These are phyloP conservation scores for Lycia hirtaria DNA, from an alignment of 2,888 invertebrate genomes.

Conservation along the genomic window DNA sequence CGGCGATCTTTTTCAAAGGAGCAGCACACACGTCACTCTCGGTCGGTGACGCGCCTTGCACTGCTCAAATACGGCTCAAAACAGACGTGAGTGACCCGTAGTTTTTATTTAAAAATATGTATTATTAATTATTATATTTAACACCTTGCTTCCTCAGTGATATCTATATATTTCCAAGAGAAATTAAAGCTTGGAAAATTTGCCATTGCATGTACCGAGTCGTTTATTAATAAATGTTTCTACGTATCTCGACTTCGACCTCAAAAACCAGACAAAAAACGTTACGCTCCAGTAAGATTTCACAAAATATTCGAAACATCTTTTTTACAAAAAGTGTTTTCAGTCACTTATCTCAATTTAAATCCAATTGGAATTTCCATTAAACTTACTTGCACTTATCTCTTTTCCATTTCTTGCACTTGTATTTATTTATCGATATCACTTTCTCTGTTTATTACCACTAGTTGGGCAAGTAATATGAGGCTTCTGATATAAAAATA, in stretches of 20 bases:
- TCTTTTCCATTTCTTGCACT: conserved; percentile 10
- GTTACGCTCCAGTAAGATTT: conserved; percentile 45
- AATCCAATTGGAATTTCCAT: neutral
- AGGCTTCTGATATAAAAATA: neutral
- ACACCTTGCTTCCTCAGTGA: too few species aligned
- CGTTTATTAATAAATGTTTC: neutral
- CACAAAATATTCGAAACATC: neutral
- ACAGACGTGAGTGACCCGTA: too few species aligned
- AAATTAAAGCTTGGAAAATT: neutral
- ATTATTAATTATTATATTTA: too few species aligned
- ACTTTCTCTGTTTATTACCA: conserved; percentile 42
- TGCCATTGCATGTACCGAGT: neutral
- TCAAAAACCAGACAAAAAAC: conserved; percentile 37
- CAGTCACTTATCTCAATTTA: neutral
- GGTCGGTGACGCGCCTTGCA: too few species aligned
- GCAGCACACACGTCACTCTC: too few species aligned
- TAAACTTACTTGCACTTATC: neutral
- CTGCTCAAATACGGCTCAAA: too few species aligned
- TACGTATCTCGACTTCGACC: conserved; percentile 4
- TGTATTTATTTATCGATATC: conserved; percentile 33
- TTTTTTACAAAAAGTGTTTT: neutral
- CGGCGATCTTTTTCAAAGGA: too few species aligned
- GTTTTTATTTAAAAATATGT: too few species aligned
- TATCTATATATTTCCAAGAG: too few species aligned
- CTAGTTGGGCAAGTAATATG: conserved; percentile 30